Conservation (phyloP, 2,113 vertebrate species). For the Coryphaenoides rupestris region DNA sequence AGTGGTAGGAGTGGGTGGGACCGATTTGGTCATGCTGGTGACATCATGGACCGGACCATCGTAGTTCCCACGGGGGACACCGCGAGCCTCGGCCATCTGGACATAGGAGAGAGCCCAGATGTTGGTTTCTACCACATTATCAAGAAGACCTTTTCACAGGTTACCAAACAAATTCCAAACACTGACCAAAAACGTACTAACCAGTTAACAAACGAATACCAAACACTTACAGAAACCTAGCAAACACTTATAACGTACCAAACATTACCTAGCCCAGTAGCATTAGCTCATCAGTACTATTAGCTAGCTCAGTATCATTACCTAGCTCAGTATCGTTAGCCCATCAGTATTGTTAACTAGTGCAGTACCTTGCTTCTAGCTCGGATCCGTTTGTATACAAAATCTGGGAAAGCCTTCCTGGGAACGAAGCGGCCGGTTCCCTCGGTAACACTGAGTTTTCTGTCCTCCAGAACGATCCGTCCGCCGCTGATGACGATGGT, state of each 20-base stretch:
- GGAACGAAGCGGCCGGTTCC: conserved; percentile 85
- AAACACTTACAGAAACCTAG: no score
- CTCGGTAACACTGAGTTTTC: conserved; percentile 69
- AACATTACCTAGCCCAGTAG: no score
- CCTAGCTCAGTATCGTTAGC: no score
- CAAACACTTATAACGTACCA: no score
- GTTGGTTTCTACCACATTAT: no score
- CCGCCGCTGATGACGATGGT: conserved; percentile 82
- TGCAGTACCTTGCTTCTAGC: conserved; percentile 83
- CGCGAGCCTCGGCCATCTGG: conserved; percentile 87
- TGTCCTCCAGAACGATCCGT: conserved; percentile 80
- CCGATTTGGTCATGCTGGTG: conserved; percentile 69
- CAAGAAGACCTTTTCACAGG: no score
- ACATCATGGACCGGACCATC: conserved; percentile 89
- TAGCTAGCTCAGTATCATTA: no score
- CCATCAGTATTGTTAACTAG: no score
- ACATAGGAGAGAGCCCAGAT: not conserved
- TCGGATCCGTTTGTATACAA: conserved; percentile 89
- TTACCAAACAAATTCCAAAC: no score
- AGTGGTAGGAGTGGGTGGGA: conserved; percentile 63
- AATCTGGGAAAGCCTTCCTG: conserved; percentile 87
- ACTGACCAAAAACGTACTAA: no score
- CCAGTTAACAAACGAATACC: no score
- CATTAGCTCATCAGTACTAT: no score
- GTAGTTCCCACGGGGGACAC: conserved; percentile 89